Evolutionary conservation across 2,113 vertebrate genomes (phyloP), one percentile per base, ranked within the genome.

Genomic region (Nesospiza acunhae): DNA sequence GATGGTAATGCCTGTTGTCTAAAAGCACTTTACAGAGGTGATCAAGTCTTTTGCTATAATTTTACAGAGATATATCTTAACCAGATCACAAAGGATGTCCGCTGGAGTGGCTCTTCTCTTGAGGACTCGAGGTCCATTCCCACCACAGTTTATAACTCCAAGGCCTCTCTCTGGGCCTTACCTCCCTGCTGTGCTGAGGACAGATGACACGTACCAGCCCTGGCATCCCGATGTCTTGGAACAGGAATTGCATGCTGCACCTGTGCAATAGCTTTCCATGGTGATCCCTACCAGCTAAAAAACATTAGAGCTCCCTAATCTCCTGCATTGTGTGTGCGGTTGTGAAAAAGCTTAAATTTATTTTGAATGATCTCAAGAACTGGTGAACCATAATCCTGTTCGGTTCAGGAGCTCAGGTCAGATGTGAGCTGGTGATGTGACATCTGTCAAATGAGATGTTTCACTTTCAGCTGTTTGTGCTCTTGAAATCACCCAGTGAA

Each of bases 171-270:
- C 16, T 55, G 64, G 22, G 11, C 26, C 17, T 41, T 41, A 13
- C 13, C 11, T 73, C 37, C 17, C 7, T 53, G 37, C 46, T 62
- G 20, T 66, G 55, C 47, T 30, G 21, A 67, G 73, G 55, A 42
- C 30, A 67, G 22, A 2, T 33, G 42, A 17, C 50, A 27, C 0
- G 0, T 44, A 27, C 52, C 63, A 76, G 75, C 37, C 35, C 27
- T 0, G 78, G 9, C n/a, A 42, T 15, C 60, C 24, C 33, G n/a
- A 0, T 1, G 0, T 0, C 0, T 28, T 53, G 62, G 15, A 78
- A 21, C 18, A 60, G 72, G 35, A 46, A 12, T 44, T 15, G 5
- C n/a, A 16, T 10, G 2, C 41, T 26, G 19, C 19, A 6, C 9
- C 73, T 37, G 13, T 35, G 55, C 9, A 4, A 13, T 12, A 59